Evolutionary conservation across 2,888 invertebrate genomes (phyloP).

Genomic region (Scotopteryx bipunctaria): DNA sequence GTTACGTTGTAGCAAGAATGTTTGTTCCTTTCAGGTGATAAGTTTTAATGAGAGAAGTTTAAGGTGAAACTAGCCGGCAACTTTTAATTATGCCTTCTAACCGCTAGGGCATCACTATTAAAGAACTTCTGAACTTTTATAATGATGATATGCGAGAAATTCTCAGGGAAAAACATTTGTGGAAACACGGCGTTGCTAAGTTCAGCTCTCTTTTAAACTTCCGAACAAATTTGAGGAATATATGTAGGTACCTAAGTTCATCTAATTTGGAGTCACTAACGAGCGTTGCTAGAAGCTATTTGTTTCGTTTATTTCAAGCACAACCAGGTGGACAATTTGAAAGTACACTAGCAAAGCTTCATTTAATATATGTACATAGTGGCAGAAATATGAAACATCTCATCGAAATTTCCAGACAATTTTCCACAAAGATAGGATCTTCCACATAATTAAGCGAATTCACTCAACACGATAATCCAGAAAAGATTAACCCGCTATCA

Average conservation of each 20-base stretch:
- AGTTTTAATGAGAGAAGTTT: slow-evolving; percentile 78
- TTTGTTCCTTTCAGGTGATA: slow-evolving; percentile 69
- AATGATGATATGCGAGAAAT: slow-evolving; percentile 59
- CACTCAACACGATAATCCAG: slow-evolving; percentile 34
- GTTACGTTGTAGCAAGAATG: slow-evolving; percentile 62
- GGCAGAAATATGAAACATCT: slow-evolving; percentile 1
- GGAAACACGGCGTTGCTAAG: slow-evolving; percentile 22
- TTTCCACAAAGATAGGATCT: slow-evolving; percentile 14
- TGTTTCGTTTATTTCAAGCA: too few relatives aligned
- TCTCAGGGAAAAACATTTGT: slow-evolving; percentile 41
- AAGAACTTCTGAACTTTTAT: slow-evolving; percentile 57
- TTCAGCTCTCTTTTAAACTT: slow-evolving; percentile 22
- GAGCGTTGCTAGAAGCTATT: neutral
- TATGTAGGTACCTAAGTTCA: neutral
- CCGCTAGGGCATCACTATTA: slow-evolving; percentile 56
- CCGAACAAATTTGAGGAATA: slow-evolving; percentile 18
- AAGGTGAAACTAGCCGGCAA: slow-evolving; percentile 71
- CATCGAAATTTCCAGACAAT: neutral
- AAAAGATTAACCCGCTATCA: slow-evolving; percentile 31
- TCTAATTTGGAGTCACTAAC: slow-evolving; percentile 6
- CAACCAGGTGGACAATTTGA: neutral
- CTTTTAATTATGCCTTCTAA: slow-evolving; percentile 74
- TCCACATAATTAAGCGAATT: slow-evolving; percentile 36
- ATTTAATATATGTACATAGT: neutral
- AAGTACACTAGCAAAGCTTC: neutral